Evolutionary conservation across 1,140 invertebrate species (phyloP), one percentile per base, ranked within the genome.

Genomic region (Carposina sasakii): DNA sequence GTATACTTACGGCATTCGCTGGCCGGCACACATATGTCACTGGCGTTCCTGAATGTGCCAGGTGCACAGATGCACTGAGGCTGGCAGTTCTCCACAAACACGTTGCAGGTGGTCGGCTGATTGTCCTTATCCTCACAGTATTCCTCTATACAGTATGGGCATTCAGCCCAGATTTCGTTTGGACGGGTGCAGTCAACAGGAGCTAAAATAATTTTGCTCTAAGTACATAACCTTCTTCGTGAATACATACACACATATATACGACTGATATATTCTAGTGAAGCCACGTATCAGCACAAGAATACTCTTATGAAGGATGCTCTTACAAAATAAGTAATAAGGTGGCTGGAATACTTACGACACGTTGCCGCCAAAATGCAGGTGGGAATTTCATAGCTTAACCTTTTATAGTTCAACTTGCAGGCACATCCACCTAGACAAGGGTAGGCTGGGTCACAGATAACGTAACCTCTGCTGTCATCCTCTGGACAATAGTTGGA

Each of bases 171-270:
- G 17, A 51, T 49, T 52, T 74, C 67, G 24, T 69, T 63, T 2
- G 48, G 53, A 45, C 62, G 50, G 9, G 61, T 64, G 22, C 67
- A 73, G n/a, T 67, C 57, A 15, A 67, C 53, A 23, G 60, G 60
- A 33, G 60, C 63, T 67, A 26, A n/a, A 48, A 40, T 9, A 39
- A 20, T n/a, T n/a, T n/a, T n/a, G n/a, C n/a, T n/a, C n/a, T n/a
- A n/a, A n/a, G n/a, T n/a, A n/a, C n/a, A n/a, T n/a, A n/a, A n/a
- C n/a, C n/a, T n/a, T n/a, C n/a, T n/a, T n/a, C n/a, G n/a, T n/a
- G n/a, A n/a, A n/a, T n/a, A n/a, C n/a, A n/a, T n/a, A n/a, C n/a
- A n/a, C n/a, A n/a, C n/a, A n/a, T n/a, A n/a, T n/a, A n/a, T n/a
- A n/a, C n/a, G n/a, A n/a, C n/a, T n/a, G n/a, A n/a, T n/a, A n/a